Base-by-base conservation (phyloP, 1,140 invertebrate species). In the Thaumetopoea pityocampa region DNA sequence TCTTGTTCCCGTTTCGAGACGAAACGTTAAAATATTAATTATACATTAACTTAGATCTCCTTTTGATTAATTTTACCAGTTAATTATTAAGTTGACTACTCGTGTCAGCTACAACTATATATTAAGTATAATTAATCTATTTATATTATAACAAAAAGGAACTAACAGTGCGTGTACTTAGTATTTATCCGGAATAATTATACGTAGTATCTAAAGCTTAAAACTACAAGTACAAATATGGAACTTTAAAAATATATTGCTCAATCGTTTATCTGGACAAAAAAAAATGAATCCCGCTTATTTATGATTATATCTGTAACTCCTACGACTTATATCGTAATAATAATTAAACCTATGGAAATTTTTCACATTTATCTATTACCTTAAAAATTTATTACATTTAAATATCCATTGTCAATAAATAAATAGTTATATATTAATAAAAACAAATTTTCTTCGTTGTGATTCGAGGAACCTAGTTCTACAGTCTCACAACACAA, bases 361-460 rank as follows among this genome's bases (percentile, higher is more conserved):
- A 65, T 55, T 60, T 60, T 71, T 71, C 63, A 59, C 59, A 62
- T 61, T 50, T 52, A 69, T 19, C 57, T 68, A 64, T 34, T 44
- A 37, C 42, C 27, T 12, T 55, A 70, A 67, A 74, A 12, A 41
- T 47, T 62, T 64, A 51, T 65, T 78, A n/a, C n/a, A n/a, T n/a
- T n/a, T 79, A 78, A 78, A 69, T 70, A 65, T 61, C 47, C 62
- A 60, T 55, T 51, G 59, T 77, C 59, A 82, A 82, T 82, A 78
- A 81, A 81, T 81, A 81, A 82, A 77, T 82, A 76, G 71, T 67
- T 72, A 56, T 82, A 82, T 82, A 82, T 82, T 80, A 80, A 67
- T 69, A 67, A 57, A 38, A 23, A 48, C 51, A 44, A 54, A 36
- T 20, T 53, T 57, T 54, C 24, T 42, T 51, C 49, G 27, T 38